These are phyloP conservation scores for Synanthedon andrenaeformis DNA, from an alignment of 2,888 invertebrate genomes.

Conservation along the genomic window DNA sequence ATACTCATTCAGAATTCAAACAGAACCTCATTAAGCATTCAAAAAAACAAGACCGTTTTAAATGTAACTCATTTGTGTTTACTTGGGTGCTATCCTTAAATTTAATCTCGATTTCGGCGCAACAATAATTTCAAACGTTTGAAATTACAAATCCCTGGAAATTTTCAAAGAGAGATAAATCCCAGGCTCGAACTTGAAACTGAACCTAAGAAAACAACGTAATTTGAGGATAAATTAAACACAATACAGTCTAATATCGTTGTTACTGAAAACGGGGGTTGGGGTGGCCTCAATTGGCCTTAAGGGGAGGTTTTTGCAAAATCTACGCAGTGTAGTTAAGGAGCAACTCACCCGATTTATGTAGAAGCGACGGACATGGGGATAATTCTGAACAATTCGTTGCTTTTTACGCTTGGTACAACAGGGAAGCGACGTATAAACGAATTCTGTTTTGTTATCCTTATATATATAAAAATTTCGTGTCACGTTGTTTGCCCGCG, in stretches of 20 bases:
- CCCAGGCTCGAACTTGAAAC: neutral
- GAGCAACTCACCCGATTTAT: slow-evolving; percentile 13
- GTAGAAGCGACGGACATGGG: slow-evolving; percentile 7
- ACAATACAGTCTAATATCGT: slow-evolving; percentile 4
- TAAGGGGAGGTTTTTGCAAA: slow-evolving; percentile 11
- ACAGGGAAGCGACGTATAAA: neutral
- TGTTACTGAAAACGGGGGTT: neutral
- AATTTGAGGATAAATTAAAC: slow-evolving; percentile 1
- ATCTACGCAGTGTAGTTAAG: slow-evolving; percentile 10
- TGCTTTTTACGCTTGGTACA: slow-evolving; percentile 5
- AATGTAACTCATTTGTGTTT: neutral
- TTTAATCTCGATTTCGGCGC: neutral
- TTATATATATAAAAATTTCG: no score
- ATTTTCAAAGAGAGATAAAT: neutral
- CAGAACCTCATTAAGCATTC: no score
- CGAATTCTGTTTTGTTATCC: no score
- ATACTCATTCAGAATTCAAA: no score
- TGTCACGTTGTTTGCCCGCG: no score
- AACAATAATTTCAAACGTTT: neutral
- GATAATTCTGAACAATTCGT: slow-evolving; percentile 11
- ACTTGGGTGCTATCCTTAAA: neutral
- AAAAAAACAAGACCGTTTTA: no score
- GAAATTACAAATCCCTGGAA: neutral
- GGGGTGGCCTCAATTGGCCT: slow-evolving; percentile 11
- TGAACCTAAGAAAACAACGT: slow-evolving; percentile 2